Percentiles rank a stretch among this genome's conserved stretches.
These are phyloP conservation scores for Oscheius sp. DNA, from an alignment of 2,888 invertebrate species.

Conservation along the genomic window DNA sequence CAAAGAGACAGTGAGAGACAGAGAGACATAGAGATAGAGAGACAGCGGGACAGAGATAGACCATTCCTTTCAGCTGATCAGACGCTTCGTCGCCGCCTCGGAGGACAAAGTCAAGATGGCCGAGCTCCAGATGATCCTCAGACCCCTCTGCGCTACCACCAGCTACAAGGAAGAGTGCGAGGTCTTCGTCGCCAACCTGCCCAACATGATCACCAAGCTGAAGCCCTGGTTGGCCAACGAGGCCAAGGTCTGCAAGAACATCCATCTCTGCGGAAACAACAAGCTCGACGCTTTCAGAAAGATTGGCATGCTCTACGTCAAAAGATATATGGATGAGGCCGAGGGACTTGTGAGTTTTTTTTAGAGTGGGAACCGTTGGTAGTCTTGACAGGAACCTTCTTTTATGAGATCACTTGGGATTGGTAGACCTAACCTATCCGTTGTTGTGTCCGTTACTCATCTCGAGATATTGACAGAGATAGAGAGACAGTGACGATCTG, in stretches of 20 bases:
- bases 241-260: constrained; percentile 60
- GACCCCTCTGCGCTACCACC: constrained; percentile 61
- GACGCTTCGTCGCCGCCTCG: constrained; percentile 61
- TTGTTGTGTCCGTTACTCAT: no score
- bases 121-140: constrained; percentile 61
- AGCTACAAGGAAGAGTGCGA: constrained; percentile 66
- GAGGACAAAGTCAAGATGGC: constrained; percentile 65
- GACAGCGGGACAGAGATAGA: no score
- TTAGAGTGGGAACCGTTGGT: no score
- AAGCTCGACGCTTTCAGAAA: constrained; percentile 65
- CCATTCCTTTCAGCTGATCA: constrained; percentile 49
- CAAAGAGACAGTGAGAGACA: no score
- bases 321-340: constrained; percentile 45
- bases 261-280: constrained; percentile 68
- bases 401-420: no score
- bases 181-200: constrained; percentile 65
- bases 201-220: constrained; percentile 65
- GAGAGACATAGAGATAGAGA: no score
- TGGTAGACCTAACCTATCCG: no score
- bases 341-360: constrained; percentile 30
- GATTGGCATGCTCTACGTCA: constrained; percentile 62
- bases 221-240: constrained; percentile 68
- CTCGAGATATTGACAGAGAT: no score
- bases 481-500: background rate
- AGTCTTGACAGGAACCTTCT: no score